Conservation (phyloP, 1,140 invertebrate genomes). For the Pseudoatta argentina region DNA sequence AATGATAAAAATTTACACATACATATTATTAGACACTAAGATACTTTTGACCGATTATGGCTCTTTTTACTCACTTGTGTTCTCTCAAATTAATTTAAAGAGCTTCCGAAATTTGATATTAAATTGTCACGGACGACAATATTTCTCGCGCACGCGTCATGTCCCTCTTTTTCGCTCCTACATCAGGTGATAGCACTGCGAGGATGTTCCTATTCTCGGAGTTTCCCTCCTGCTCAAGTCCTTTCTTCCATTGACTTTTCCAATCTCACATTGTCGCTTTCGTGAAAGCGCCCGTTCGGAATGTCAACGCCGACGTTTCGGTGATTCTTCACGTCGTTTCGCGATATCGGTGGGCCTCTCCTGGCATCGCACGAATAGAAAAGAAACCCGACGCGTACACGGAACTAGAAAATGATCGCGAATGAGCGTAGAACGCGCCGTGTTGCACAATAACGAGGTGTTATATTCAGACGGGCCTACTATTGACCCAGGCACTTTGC, state of each 20-base stretch:
- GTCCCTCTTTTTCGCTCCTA: background rate
- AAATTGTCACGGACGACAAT: background rate
- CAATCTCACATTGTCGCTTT: constrained; percentile 49
- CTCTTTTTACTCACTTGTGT: background rate
- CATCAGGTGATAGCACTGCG: background rate
- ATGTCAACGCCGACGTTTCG: constrained; percentile 9
- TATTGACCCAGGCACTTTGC: constrained; percentile 76
- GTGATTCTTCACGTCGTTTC: constrained; percentile 28
- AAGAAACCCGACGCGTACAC: background rate
- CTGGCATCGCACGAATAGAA: constrained; percentile 28
- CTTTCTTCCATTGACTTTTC: constrained; percentile 38
- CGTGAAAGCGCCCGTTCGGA: background rate
- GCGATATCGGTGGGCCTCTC: constrained; percentile 35
- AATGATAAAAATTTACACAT: too few relatives aligned
- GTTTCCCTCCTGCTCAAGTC: background rate
- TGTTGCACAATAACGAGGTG: constrained; percentile 38
- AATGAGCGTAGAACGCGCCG: constrained; percentile 52
- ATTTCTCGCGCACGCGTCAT: background rate
- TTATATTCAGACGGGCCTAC: constrained; percentile 69
- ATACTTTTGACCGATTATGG: too few relatives aligned
- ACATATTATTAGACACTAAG: too few relatives aligned
- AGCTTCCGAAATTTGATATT: background rate
- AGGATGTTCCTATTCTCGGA: constrained; percentile 14
- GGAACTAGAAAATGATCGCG: constrained; percentile 62
- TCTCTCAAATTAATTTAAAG: background rate